These are phyloP conservation scores for Symphodus melops DNA, from an alignment of 2,113 vertebrate species.

Conservation along the genomic window DNA sequence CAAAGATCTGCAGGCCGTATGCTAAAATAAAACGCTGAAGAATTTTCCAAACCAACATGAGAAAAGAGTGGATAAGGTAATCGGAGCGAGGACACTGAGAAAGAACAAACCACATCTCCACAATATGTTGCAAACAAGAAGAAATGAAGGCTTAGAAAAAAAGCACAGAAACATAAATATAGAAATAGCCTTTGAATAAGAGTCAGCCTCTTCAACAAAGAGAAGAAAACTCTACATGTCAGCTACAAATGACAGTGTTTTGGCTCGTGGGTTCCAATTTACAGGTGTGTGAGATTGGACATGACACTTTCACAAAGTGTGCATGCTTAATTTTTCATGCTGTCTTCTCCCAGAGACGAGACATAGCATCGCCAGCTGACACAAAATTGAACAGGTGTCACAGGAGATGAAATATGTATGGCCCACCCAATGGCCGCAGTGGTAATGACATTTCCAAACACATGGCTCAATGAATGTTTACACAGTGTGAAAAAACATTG, in stretches of 20 bases:
- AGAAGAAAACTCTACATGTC: slow-evolving; percentile 23
- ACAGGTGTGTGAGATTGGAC: slow-evolving; percentile 67
- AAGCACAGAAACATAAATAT: background rate
- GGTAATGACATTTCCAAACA: slow-evolving; percentile 82
- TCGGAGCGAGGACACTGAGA: background rate
- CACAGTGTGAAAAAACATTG: slow-evolving; percentile 79
- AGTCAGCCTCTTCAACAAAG: background rate
- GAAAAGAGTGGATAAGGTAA: background rate
- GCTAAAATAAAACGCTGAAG: background rate
- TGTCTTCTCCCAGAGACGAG: slow-evolving; percentile 52
- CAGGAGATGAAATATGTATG: slow-evolving; percentile 82
- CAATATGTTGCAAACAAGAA: background rate
- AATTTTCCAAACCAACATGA: background rate
- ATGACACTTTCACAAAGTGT: slow-evolving; percentile 77
- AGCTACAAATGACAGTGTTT: slow-evolving; percentile 12
- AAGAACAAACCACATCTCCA: background rate
- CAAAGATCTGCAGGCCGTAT: background rate
- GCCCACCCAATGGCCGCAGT: slow-evolving; percentile 72
- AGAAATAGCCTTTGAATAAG: background rate
- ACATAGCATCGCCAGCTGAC: slow-evolving; percentile 52
- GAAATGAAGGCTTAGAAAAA: background rate
- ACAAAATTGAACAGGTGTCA: slow-evolving; percentile 82
- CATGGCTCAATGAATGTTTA: slow-evolving; percentile 82
- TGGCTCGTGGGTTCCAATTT: slow-evolving; percentile 43
- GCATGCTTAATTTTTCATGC: slow-evolving; percentile 78